A percentile compares a stretch with the other conserved stretches of the same genome.
Conservation (phyloP, 1,140 invertebrate genomes). For the Bombus cullumanus region DNA sequence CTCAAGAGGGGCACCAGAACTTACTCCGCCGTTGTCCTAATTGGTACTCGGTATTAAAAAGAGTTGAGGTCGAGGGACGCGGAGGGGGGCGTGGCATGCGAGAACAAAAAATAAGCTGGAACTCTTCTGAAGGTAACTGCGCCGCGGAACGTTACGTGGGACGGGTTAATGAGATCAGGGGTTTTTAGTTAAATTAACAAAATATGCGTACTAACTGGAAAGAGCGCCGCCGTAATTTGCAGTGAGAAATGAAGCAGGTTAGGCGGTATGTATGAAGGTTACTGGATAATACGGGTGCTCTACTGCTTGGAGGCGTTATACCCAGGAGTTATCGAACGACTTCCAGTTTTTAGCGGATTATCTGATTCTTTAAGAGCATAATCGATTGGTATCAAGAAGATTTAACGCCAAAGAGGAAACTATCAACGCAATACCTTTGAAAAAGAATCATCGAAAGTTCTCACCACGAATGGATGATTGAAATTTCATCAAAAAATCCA, state of each 20-base stretch:
- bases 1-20: slow-evolving; percentile 62
- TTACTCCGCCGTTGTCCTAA: slow-evolving; percentile 62
- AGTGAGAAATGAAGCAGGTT: slow-evolving; percentile 49
- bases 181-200: slow-evolving; percentile 58
- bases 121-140: slow-evolving; percentile 50
- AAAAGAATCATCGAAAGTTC: neutral
- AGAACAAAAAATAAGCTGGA: slow-evolving; percentile 13
- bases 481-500: neutral
- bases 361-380: neutral
- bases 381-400: neutral
- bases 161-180: slow-evolving; percentile 56
- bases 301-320: neutral
- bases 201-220: slow-evolving; percentile 45
- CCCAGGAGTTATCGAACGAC: neutral
- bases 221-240: slow-evolving; percentile 42
- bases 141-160: slow-evolving; percentile 40
- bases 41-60: slow-evolving; percentile 65
- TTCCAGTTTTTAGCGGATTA: neutral
- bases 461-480: rapidly evolving
- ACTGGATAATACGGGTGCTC: slow-evolving; percentile 3
- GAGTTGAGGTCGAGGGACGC: slow-evolving; percentile 11
- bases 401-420: neutral
- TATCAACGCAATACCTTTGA: neutral
- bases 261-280: slow-evolving; percentile 21
- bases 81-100: neutral